Conservation (phyloP, 2,797 vertebrate species). For the Microhierax caerulescens region DNA sequence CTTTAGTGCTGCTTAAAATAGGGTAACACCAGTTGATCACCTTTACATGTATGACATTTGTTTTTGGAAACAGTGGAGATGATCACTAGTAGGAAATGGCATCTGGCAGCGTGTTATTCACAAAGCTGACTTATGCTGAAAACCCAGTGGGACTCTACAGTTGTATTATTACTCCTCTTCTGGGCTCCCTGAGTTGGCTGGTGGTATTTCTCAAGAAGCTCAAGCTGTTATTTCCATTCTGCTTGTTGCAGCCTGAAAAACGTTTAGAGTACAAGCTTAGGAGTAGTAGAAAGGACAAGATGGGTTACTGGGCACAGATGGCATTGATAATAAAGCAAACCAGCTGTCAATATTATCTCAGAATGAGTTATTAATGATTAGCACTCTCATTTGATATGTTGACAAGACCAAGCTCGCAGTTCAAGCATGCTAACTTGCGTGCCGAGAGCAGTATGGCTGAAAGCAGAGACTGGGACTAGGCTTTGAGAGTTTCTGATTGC, state of each 20-base stretch:
- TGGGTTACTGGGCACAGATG: constrained; percentile 23
- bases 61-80: background rate
- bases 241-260: constrained; percentile 48
- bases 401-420: constrained; percentile 43
- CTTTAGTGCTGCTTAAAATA: background rate
- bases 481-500: background rate
- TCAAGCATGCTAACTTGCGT: background rate
- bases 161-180: background rate
- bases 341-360: constrained; percentile 75
- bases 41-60: background rate
- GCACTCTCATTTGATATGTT: constrained; percentile 62
- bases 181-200: background rate
- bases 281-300: background rate
- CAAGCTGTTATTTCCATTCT: constrained; percentile 58
- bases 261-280: background rate
- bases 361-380: constrained; percentile 62
- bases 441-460: constrained; percentile 6
- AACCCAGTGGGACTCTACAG: background rate
- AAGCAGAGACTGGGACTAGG: background rate
- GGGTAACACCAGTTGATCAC: background rate
- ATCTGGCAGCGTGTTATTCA: background rate
- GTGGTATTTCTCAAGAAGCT: constrained; percentile 7
- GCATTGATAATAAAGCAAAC: constrained; percentile 71
- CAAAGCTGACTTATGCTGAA: background rate
- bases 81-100: background rate